Evolutionary conservation across 2,797 vertebrate genomes (phyloP).

Genomic region (Sebastes vulpes): DNA sequence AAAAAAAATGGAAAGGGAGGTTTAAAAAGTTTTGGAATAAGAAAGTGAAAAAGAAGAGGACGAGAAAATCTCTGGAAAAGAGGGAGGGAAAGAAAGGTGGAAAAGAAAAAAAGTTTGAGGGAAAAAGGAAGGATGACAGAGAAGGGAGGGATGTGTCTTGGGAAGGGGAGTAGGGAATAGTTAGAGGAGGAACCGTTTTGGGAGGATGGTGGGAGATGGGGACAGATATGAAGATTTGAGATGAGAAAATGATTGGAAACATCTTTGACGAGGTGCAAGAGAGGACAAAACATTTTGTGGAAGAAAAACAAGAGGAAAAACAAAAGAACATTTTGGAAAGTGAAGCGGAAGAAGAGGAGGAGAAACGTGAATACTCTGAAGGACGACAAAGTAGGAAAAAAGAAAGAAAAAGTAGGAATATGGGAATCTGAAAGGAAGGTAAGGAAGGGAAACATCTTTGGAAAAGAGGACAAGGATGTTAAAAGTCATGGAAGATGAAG

Average conservation of each 20-base stretch:
- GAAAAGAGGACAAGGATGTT: background rate
- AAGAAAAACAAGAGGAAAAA: background rate
- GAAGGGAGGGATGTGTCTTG: background rate
- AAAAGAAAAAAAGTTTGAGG: too few species aligned
- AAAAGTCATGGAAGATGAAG: background rate
- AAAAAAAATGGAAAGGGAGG: too few species aligned
- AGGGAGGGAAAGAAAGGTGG: too few species aligned
- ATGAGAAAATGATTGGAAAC: background rate
- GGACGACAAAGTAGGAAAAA: background rate
- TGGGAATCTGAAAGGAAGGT: background rate
- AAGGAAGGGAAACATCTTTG: background rate
- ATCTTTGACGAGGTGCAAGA: background rate
- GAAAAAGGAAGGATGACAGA: too few species aligned
- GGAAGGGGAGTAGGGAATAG: background rate
- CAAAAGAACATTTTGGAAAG: background rate
- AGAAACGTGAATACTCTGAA: rapidly evolving
- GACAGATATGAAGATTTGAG: background rate
- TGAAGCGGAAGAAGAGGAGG: background rate
- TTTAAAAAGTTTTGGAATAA: too few species aligned
- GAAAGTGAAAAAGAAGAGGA: too few species aligned
- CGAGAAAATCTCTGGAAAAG: too few species aligned
- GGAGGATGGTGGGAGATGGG: too few species aligned
- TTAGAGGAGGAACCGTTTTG: background rate
- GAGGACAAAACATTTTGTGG: background rate
- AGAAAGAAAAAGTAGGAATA: background rate